Base-by-base conservation (phyloP, 2,113 vertebrate genomes). In the Gambusia affinis region DNA sequence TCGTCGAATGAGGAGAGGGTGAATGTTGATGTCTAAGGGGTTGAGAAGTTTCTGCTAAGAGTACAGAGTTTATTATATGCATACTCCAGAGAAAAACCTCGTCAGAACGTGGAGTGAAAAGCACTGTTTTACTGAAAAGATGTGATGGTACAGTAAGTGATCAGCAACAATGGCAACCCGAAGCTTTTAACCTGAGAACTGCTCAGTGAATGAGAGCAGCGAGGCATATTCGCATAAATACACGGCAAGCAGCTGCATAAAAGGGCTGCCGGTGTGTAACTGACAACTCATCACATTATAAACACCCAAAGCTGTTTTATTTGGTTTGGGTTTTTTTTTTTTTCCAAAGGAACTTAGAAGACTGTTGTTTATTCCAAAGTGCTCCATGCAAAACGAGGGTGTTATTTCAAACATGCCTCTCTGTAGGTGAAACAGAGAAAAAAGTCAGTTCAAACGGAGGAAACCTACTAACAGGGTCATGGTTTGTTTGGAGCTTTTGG, bases 391-490 rank as follows among this genome's bases (percentile, higher is more conserved):
- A n/a, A 24, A 31, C 11, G 54, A 73, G 35, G n/a, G 27, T 65
- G 10, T 24, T 31, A 76, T 33, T 73, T 66, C 37, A 35, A 30
- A 65, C 30, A n/a, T 30, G 8, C 8, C 19, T 39, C 19, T 64
- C 29, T 62, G 33, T 37, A 24, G 22, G 17, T 57, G 22, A 3
- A 57, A 57, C 51, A 57, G 24, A 3, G 10, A 24, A n/a, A 57
- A n/a, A 22, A 24, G 8, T 51, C 17, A 17, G n/a, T 73, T 47
- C 44, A 62, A 64, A 75, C 61, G 24, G 31, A 72, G 33, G 42
- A 69, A 76, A n/a, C 24, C 2, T n/a, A 11, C 5, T 11, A 0
- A 11, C 10, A 37, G 35, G 8, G 8, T 37, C 35, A 37, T 11
- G 35, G 35, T 10, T 11, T 37, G 35, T 37, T 11, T 37, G 35